A percentile compares a stretch with the other conserved stretches of the same genome.
These are phyloP conservation scores for Hermodice carunculata DNA, from an alignment of 2,888 invertebrate species.

Conservation along the genomic window DNA sequence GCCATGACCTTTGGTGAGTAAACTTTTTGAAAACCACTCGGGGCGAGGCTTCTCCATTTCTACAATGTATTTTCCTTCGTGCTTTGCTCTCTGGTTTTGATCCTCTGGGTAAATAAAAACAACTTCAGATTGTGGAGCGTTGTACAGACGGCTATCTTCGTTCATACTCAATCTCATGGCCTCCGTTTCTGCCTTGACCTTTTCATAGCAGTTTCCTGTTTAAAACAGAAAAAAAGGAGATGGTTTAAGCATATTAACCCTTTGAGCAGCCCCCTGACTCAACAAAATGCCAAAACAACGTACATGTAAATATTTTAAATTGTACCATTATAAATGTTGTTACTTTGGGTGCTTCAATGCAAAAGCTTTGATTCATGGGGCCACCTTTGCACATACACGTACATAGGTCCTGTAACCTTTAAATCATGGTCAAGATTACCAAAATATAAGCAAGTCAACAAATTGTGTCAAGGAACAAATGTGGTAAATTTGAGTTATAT, in stretches of 20 bases:
- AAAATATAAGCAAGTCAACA: no score
- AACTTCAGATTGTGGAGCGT: conserved; percentile 76
- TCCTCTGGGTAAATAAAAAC: conserved; percentile 89
- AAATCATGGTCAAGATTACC: no score
- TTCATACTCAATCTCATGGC: conserved; percentile 83
- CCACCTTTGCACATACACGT: no score
- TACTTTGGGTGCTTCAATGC: no score
- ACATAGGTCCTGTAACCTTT: no score
- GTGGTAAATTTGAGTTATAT: no score
- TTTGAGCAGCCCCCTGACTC: no score
- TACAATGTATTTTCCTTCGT: conserved; percentile 80
- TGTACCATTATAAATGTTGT: no score
- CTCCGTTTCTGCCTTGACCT: conserved; percentile 85
- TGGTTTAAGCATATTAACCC: not conserved
- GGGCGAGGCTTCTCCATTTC: conserved; percentile 87
- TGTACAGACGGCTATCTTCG: conserved; percentile 76
- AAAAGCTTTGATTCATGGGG: no score
- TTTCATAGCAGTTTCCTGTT: conserved; percentile 88
- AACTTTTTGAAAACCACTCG: conserved; percentile 88
- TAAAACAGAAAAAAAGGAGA: conserved; percentile 50
- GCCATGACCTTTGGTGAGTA: conserved; percentile 76
- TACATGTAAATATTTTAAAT: no score
- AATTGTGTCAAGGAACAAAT: no score
- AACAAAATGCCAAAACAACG: no score
- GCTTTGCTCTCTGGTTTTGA: conserved; percentile 68